Conservation (phyloP, 2,113 vertebrate genomes). For the Tenrec ecaudatus region DNA sequence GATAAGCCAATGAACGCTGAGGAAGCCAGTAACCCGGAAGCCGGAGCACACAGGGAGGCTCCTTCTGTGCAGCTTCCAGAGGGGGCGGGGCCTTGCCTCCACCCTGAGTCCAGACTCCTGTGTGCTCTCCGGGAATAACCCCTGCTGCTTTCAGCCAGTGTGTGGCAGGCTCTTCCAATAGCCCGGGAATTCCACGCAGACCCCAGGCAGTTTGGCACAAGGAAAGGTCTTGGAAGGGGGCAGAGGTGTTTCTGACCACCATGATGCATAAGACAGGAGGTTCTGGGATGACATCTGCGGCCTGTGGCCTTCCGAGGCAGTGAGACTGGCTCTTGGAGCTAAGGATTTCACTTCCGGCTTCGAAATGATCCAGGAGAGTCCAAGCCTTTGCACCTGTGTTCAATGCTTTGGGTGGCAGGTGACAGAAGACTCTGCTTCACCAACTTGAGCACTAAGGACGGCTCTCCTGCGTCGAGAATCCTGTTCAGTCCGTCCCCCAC, state of each 20-base stretch:
- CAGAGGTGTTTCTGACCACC: accelerated
- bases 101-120: neutral
- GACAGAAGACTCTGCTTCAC: neutral
- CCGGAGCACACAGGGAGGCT: neutral
- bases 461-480: neutral
- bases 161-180: neutral
- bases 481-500: neutral
- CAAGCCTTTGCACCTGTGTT: neutral
- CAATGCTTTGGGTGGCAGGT: neutral
- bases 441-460: neutral
- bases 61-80: neutral
- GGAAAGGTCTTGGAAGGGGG: neutral
- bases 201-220: neutral
- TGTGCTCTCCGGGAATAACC: neutral
- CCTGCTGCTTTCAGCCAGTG: neutral
- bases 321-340: neutral
- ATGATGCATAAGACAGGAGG: accelerated
- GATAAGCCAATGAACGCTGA: neutral
- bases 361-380: neutral
- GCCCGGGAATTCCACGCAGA: neutral
- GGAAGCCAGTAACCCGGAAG: neutral
- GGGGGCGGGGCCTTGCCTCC: neutral
- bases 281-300: accelerated
- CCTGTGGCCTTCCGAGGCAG: neutral
- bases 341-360: neutral